Evolutionary conservation across 1,140 invertebrate species (phyloP).

Genomic region (Carposina sasakii): DNA sequence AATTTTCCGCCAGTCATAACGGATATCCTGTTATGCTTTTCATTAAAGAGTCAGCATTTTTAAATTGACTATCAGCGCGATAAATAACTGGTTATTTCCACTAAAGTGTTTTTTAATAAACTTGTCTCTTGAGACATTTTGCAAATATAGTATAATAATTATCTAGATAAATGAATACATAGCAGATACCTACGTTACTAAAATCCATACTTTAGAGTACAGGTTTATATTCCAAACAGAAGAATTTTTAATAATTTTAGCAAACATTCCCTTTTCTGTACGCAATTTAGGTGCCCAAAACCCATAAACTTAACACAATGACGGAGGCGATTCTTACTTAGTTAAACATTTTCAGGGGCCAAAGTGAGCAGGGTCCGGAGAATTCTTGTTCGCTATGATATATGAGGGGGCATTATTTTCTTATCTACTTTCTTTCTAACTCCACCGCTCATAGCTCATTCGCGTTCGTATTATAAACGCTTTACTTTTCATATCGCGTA

Average conservation of each 20-base stretch:
- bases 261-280: not conserved
- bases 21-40: slow-evolving; percentile 9
- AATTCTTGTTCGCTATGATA: slow-evolving; percentile 26
- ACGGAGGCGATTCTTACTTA: slow-evolving; percentile 17
- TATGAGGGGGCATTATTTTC: slow-evolving; percentile 27
- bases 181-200: not conserved
- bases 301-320: slow-evolving; percentile 10
- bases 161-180: too few relatives aligned
- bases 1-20: slow-evolving; percentile 30
- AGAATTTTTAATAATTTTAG: not conserved
- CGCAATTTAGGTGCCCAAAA: not conserved
- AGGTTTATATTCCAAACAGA: not conserved
- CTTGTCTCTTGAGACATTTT: too few relatives aligned
- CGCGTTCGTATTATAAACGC: slow-evolving; percentile 59
- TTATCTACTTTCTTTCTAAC: slow-evolving; percentile 27
- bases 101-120: too few relatives aligned
- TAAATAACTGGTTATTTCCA: too few relatives aligned
- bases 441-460: slow-evolving; percentile 61
- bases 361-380: slow-evolving; percentile 16
- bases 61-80: too few relatives aligned
- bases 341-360: slow-evolving; percentile 19
- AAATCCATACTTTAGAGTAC: not conserved
- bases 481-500: slow-evolving; percentile 63
- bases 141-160: too few relatives aligned
- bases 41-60: too few relatives aligned